Evolutionary conservation across 1,140 invertebrate species (phyloP).

Genomic region (Zaprionus taronus): DNA sequence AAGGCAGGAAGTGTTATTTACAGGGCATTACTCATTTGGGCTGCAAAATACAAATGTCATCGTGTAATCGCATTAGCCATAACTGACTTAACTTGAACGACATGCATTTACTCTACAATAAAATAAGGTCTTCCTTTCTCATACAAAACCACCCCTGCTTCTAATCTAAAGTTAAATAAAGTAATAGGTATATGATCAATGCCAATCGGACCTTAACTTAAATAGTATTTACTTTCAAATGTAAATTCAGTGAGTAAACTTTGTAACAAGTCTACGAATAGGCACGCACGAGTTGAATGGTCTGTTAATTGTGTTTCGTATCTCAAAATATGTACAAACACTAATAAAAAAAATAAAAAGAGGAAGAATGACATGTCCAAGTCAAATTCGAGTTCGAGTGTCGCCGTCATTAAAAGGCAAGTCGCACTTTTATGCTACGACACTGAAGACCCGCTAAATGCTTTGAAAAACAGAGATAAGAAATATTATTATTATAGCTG

Average conservation of each 20-base stretch:
- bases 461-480: slow-evolving; percentile 57
- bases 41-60: neutral
- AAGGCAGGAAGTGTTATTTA: neutral
- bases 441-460: slow-evolving; percentile 64
- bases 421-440: slow-evolving; percentile 48
- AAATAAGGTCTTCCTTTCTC: neutral
- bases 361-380: slow-evolving; percentile 22
- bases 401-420: slow-evolving; percentile 42
- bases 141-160: neutral
- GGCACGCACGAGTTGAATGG: slow-evolving; percentile 66
- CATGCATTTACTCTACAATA: neutral
- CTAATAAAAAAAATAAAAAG: slow-evolving; percentile 17
- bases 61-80: neutral
- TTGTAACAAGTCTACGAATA: slow-evolving; percentile 46
- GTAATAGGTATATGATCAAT: neutral
- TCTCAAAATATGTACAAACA: slow-evolving; percentile 9
- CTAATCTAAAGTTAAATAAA: neutral
- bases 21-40: neutral
- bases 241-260: slow-evolving; percentile 76
- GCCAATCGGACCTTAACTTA: neutral
- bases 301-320: slow-evolving; percentile 46
- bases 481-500: slow-evolving; percentile 38
- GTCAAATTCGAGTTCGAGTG: slow-evolving; percentile 40
- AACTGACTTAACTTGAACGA: neutral
- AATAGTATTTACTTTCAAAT: slow-evolving; percentile 21